Conservation (phyloP, 2,888 invertebrate genomes). For the Aphodius granarius region DNA sequence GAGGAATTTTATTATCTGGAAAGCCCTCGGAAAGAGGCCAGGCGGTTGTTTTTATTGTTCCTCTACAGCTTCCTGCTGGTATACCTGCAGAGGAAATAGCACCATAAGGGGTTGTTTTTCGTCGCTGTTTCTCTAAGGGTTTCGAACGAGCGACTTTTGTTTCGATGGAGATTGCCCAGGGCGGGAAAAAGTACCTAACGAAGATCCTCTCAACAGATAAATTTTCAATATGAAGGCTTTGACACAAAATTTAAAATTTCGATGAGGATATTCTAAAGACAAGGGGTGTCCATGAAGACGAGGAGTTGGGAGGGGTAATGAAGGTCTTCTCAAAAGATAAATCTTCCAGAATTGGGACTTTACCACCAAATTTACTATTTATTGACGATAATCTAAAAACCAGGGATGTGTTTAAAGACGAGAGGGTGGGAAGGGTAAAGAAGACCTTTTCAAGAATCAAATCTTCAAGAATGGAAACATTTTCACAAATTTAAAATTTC, state of each 20-base stretch:
- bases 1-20: not conserved
- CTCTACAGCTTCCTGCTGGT: not conserved
- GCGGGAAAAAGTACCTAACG: not conserved
- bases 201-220: not conserved
- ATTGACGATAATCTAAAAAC: not conserved
- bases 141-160: not conserved
- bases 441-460: not conserved
- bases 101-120: not conserved
- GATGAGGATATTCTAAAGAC: not conserved
- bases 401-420: not conserved
- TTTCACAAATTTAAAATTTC: not conserved
- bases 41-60: not conserved
- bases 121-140: not conserved
- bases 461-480: not conserved
- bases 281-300: not conserved
- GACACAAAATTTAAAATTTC: not conserved
- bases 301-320: not conserved
- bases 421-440: not conserved
- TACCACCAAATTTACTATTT: too few relatives aligned
- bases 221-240: not conserved
- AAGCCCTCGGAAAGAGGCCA: not conserved
- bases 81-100: not conserved
- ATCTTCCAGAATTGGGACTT: not conserved
- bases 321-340: not conserved
- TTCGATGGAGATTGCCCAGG: not conserved